Evolutionary conservation across 2,797 vertebrate species (phyloP), one percentile per base, ranked within the genome.

Genomic region (Propithecus perrieri): DNA sequence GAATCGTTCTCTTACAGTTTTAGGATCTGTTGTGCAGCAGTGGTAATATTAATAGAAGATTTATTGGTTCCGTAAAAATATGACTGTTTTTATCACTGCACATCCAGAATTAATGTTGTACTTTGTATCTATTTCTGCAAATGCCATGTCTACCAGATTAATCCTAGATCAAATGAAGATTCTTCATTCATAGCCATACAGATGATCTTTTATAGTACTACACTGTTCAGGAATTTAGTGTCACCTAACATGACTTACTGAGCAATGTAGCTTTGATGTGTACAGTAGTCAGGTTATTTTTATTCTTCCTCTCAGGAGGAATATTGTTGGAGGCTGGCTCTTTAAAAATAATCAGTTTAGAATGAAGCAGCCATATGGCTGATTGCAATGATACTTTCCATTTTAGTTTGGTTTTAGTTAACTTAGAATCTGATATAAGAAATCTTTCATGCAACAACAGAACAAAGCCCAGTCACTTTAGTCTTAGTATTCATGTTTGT

Each of bases 11-110:
- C 59, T 48, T 46, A 55, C 6, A 48, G 9, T 75, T 89, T 90
- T 43, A 72, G 22, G 46, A 71, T 80, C 69, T 86, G 26, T 89
- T 89, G 9, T 48, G 35, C 65, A 76, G 57, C 55, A 74, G 33
- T 85, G 69, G 71, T 78, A 74, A 75, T 12, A 9, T 88, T 93
- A 65, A 94, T 94, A 76, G 57, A 94, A 76, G 57, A 94, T 69
- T 84, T 38, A 84, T 46, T 84, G 57, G 12, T 79, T 17, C 22
- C 6, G 46, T n/a, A 38, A 48, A 86, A 80, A 89, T 28, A 81
- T n/a, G 48, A 88, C 1, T 88, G 15, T 48, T 89, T 1, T 8
- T 17, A 67, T 72, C 9, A n/a, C 28, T 85, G 22, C 3, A 63
- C 4, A 33, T 88, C 48, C 43, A 85, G 43, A 96, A 92, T 48